Evolutionary conservation across 2,888 invertebrate species (phyloP), one percentile per base, ranked within the genome.

Genomic region (Hipparchia sbordonii): DNA sequence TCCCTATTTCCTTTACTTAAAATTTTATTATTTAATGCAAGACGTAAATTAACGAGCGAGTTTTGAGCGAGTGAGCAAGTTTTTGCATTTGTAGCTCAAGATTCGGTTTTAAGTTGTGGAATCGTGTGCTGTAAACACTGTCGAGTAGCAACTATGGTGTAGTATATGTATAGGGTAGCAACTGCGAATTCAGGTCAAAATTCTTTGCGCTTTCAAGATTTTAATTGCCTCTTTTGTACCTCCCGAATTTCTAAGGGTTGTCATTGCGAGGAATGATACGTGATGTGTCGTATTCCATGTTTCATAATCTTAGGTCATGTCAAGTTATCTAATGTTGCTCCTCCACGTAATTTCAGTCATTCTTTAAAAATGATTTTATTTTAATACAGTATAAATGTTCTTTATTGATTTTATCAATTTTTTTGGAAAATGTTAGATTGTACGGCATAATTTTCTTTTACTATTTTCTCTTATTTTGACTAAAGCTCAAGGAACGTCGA

Each of bases 221-320:
- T 57, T 57, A 67, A 67, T 67, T 67, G 46, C 57, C 23, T 67
- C 56, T 67, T 57, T 67, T 46, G 67, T 67, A 57, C 54, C n/a
- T 39, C 54, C 7, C 23, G 65, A 54, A 39, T 54, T 63, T 48
- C 66, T n/a, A 54, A 54, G 66, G 66, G 54, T n/a, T 54, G n/a
- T 39, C 54, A 39, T 66, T n/a, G 52, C 39, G 33, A 52, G 33
- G 8, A 48, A 12, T 12, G 8, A 23, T 39, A 66, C 54, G 52
- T 39, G 39, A 54, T 39, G 45, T n/a, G n/a, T 5, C 23, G 23
- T 23, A 23, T 23, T 23, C 23, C 23, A 23, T 23, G 23, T 23
- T 23, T 23, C 45, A 10, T 33, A 13, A 33, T 45, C 56, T 67
- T 39, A 57, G 45, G 54, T 57, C 56, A 39, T 56, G 65, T 63